Conservation (phyloP, 35 echinoderm and acorn worm genomes). For the Anneissia japonica region DNA sequence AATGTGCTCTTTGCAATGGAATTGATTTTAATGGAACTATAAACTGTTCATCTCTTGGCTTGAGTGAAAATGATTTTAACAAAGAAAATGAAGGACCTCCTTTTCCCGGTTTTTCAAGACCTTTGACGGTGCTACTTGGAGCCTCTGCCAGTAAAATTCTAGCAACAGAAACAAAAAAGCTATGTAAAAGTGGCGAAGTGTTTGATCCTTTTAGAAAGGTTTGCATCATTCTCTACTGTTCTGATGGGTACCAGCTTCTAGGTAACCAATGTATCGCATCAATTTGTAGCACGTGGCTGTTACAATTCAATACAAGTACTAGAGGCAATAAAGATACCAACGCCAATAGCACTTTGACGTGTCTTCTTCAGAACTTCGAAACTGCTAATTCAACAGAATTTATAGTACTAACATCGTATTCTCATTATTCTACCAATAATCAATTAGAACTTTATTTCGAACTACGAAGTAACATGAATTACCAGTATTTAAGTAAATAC, state of each 20-base stretch:
- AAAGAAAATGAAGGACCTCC: neutral
- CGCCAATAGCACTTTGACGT: neutral
- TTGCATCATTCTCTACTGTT: slow-evolving; percentile 24
- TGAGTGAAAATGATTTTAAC: too few species aligned
- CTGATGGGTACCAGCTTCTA: neutral
- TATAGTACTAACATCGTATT: neutral
- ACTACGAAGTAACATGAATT: neutral
- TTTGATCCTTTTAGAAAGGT: slow-evolving; percentile 30
- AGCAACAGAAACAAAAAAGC: neutral
- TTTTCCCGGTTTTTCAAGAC: neutral
- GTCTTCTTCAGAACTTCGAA: neutral
- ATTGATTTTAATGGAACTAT: neutral
- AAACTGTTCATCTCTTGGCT: neutral
- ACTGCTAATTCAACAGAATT: neutral
- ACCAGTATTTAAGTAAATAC: neutral
- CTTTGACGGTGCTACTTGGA: neutral
- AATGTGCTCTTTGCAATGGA: neutral
- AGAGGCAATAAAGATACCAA: neutral
- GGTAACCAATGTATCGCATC: neutral
- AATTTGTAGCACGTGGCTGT: neutral
- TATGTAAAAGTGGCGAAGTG: slow-evolving; percentile 18
- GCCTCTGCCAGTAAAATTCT: neutral
- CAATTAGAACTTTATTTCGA: neutral
- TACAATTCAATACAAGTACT: neutral
- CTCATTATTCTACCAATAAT: too few species aligned